phyloP scores from a whole-genome alignment of 53 echinoderm and acorn worm species.

The Mesocentrotus franciscanus region DNA sequence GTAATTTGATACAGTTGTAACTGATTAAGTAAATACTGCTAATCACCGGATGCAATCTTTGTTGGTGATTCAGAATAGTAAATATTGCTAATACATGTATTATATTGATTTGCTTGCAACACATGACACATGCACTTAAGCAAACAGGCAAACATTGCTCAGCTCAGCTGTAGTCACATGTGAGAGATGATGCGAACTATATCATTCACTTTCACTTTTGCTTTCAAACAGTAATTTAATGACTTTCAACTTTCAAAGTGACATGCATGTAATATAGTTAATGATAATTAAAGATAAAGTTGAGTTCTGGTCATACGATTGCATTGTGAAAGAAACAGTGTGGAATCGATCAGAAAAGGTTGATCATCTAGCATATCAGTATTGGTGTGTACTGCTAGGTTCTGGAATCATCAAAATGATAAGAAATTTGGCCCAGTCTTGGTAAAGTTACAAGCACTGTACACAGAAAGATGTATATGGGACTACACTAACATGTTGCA shows the following conservation, averaged over 20 bases:
- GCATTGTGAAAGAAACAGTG: no score
- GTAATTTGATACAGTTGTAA: background rate
- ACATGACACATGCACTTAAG: background rate
- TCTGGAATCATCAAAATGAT: no score
- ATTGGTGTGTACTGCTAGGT: no score
- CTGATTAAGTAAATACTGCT: background rate
- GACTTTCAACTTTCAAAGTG: background rate
- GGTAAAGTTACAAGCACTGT: no score
- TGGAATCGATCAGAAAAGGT: no score
- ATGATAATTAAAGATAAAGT: no score
- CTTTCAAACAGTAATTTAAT: background rate
- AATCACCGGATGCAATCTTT: conserved; percentile 32
- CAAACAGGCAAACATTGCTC: conserved; percentile 17
- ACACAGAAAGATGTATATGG: no score
- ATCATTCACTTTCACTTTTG: conserved; percentile 24
- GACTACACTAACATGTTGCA: no score
- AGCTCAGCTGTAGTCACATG: background rate
- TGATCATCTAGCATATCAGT: no score
- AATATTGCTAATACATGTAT: conserved; percentile 29
- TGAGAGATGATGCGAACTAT: background rate
- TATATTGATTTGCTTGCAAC: background rate
- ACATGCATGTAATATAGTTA: no score
- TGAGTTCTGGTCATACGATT: no score
- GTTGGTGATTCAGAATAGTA: conserved; percentile 5
- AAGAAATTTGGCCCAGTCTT: no score